phyloP scores from a whole-genome alignment of 2,888 invertebrate species.

The Caenorhabditis japonica region DNA sequence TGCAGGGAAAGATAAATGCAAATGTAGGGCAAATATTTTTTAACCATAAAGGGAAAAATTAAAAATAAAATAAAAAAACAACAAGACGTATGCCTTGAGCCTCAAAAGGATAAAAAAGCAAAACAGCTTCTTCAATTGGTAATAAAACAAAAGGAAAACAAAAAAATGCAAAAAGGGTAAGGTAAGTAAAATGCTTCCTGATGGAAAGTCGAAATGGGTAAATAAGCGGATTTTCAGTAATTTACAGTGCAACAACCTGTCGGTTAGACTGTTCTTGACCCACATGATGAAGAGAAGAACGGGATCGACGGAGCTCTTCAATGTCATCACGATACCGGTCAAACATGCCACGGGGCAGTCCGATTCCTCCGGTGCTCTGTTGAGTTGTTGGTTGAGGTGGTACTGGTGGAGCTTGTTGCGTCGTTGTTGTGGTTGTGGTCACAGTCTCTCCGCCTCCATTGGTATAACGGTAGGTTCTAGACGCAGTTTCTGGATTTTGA shows the following conservation, averaged over 20 bases:
- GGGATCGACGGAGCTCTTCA: slow-evolving; percentile 74
- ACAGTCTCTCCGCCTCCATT: slow-evolving; percentile 27
- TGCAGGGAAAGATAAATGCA: slow-evolving; percentile 15
- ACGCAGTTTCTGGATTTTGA: slow-evolving; percentile 23
- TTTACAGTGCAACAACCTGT: slow-evolving; percentile 69
- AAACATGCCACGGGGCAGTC: slow-evolving; percentile 75
- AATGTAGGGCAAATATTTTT: slow-evolving; percentile 1
- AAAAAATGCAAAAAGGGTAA: background rate
- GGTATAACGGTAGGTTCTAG: slow-evolving; percentile 40
- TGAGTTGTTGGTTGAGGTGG: slow-evolving; percentile 14
- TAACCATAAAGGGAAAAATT: slow-evolving; percentile 10
- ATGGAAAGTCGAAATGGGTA: slow-evolving; percentile 10
- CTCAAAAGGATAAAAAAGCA: background rate
- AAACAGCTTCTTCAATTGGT: background rate
- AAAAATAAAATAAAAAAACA: slow-evolving; percentile 13
- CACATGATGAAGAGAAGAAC: slow-evolving; percentile 73
- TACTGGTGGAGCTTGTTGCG: slow-evolving; percentile 6
- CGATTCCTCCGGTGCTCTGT: slow-evolving; percentile 54
- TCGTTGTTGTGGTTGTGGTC: slow-evolving; percentile 23
- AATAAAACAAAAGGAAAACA: too few relatives aligned
- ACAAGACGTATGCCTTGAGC: slow-evolving; percentile 26
- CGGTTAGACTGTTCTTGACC: slow-evolving; percentile 50
- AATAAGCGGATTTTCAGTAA: slow-evolving; percentile 3
- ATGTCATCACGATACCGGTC: slow-evolving; percentile 77
- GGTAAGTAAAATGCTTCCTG: background rate